Evolutionary conservation across 2,113 vertebrate species (phyloP), one percentile per base, ranked within the genome.

Genomic region (Etheostoma spectabile): DNA sequence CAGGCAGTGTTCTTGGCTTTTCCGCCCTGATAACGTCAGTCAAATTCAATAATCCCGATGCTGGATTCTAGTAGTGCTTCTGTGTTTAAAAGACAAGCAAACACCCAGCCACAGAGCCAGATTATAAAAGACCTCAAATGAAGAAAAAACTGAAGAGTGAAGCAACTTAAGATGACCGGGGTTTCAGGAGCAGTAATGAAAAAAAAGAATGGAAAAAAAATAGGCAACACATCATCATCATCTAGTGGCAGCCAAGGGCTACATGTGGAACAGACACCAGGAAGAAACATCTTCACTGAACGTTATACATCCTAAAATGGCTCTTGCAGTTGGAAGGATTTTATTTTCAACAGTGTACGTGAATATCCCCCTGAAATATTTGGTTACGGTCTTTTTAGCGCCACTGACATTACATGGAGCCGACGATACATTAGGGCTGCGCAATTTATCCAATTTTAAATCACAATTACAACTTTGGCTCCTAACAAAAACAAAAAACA

Each of bases 201-300:
- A 30, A 27, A 8, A n/a, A 27, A 27, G 27, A 2, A 27, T 27
- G 27, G 3, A 30, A 30, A 30, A 69, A 30, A 21, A 79, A 19
- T 61, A 3, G 12, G 15, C 8, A 45, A 69, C 69, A 80, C 49
- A 77, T 0, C 72, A 10, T 5, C 68, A 71, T 63, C 68, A 71
- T 63, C 72, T 83, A 59, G 52, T 78, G 85, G 79, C 42, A 65
- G 42, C 22, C 19, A 35, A 46, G 18, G 30, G 69, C 22, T 30
- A 74, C 35, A 55, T 16, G 8, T 42, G 8, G 16, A 24, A 33
- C 10, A 33, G 15, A 64, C 16, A 18, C 22, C 46, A 35, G 24
- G 21, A 66, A 51, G 49, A n/a, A 48, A 30, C 1, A 10, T 38
- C 10, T 38, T 38, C 38, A 38, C 27, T 48, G 15, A 72, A 33